phyloP scores from a whole-genome alignment of 1,140 invertebrate species.

The Cherax destructor region DNA sequence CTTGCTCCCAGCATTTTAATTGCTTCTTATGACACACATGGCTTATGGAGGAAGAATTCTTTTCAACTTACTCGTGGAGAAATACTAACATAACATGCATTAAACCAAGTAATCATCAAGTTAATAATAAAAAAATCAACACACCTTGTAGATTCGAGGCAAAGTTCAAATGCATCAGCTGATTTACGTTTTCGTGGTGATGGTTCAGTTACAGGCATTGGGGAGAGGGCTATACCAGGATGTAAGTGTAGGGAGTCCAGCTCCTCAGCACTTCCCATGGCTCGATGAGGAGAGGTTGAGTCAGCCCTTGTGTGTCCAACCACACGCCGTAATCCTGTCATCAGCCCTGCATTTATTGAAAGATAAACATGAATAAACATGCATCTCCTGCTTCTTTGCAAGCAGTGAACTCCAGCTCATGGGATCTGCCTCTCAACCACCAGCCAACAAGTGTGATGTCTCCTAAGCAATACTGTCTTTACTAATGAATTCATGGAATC shows the following conservation, averaged over 20 bases:
- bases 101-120: slow-evolving; percentile 1
- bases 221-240: slow-evolving; percentile 51
- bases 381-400: no score
- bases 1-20: no score
- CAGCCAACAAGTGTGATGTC: no score
- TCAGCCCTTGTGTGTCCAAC: slow-evolving; percentile 37
- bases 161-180: slow-evolving; percentile 38
- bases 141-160: slow-evolving; percentile 28
- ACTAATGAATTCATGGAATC: no score
- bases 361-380: background rate
- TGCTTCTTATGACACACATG: no score
- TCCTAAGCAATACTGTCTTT: no score
- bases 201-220: background rate
- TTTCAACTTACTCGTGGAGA: background rate
- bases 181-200: slow-evolving; percentile 56
- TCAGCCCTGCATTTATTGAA: slow-evolving; percentile 27
- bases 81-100: background rate
- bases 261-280: slow-evolving; percentile 15
- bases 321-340: slow-evolving; percentile 50
- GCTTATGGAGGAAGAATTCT: background rate
- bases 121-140: background rate
- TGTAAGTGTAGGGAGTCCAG: slow-evolving; percentile 38
- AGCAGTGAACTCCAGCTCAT: no score
- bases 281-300: slow-evolving; percentile 15
- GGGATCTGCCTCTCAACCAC: no score